These are phyloP conservation scores for Phoebastria nigripes DNA, from an alignment of 2,797 vertebrate species.

Conservation along the genomic window DNA sequence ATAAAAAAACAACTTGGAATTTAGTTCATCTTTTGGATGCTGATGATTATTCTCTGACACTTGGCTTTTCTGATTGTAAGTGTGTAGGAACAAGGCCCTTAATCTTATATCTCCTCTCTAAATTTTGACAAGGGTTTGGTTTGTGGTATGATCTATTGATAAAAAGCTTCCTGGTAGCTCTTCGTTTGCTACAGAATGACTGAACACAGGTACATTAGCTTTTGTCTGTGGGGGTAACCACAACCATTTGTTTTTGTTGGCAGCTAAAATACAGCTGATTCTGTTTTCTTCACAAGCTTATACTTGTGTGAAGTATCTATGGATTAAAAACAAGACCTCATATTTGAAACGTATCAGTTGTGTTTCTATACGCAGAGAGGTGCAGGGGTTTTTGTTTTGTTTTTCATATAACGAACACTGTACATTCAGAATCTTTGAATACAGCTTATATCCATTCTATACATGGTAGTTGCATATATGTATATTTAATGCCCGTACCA, in stretches of 20 bases:
- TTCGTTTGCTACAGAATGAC: not conserved
- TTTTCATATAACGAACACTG: not conserved
- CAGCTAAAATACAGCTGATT: not conserved
- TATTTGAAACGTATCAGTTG: not conserved
- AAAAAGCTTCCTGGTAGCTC: not conserved
- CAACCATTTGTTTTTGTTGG: not conserved
- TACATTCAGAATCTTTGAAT: not conserved
- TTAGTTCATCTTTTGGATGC: not conserved
- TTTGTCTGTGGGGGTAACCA: not conserved
- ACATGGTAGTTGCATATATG: not conserved
- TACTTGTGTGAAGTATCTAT: not conserved
- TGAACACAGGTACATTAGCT: not conserved
- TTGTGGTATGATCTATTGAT: not conserved
- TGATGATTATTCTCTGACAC: not conserved
- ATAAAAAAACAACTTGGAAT: not conserved
- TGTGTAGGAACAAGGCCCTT: not conserved
- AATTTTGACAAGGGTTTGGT: not conserved
- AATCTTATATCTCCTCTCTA: not conserved
- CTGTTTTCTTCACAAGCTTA: not conserved
- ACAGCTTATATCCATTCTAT: not conserved
- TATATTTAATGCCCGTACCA: not conserved
- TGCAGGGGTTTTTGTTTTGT: rapidly evolving
- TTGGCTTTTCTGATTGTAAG: not conserved
- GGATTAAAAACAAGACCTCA: not conserved
- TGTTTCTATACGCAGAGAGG: not conserved